Evolutionary conservation across 2,113 vertebrate genomes (phyloP), one percentile per base, ranked within the genome.

Genomic region (Aegotheles bennettii): DNA sequence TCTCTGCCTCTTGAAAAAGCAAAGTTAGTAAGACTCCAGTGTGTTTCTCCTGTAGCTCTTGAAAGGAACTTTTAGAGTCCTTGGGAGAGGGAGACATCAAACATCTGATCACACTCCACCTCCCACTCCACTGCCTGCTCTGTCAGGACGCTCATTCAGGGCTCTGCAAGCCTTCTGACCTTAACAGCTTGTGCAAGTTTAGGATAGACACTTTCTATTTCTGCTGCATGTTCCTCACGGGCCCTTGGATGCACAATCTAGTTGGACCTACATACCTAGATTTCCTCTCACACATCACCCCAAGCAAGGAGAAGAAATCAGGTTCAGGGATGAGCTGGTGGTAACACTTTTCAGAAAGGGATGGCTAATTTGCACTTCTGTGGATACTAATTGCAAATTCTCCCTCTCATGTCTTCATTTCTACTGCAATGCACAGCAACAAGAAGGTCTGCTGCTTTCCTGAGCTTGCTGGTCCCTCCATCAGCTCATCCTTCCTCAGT

Each of bases 321-420:
- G 51, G 48, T 38, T 87, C 23, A 33, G 36, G 53, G 59, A 68
- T 31, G 33, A 87, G 48, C 17, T 45, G 48, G 18, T 63, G 56
- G 67, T 21, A 64, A 23, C 33, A 13, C 24, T 42, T 87, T 18
- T 40, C 53, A 48, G 61, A 47, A 67, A 45, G 51, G 9, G 71
- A 50, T 2, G 3, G 86, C 29, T 50, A 28, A 36, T 70, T 59
- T 51, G 11, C 69, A 50, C 25, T 36, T 82, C 36, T 21, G 42
- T n/a, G 59, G 61, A 33, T 1, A 7, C 5, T 42, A 51, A 63
- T 11, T 56, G 47, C n/a, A 79, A n/a, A 56, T 59, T 14, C 13
- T 50, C 14, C n/a, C n/a, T 50, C 43, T 2, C 1, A 3, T 0
- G 4, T 33, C 9, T 43, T 21, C 6, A 2, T 6, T 57, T 10